Evolutionary conservation across 2,797 vertebrate genomes (phyloP).

Genomic region (Harpagifer antarcticus): DNA sequence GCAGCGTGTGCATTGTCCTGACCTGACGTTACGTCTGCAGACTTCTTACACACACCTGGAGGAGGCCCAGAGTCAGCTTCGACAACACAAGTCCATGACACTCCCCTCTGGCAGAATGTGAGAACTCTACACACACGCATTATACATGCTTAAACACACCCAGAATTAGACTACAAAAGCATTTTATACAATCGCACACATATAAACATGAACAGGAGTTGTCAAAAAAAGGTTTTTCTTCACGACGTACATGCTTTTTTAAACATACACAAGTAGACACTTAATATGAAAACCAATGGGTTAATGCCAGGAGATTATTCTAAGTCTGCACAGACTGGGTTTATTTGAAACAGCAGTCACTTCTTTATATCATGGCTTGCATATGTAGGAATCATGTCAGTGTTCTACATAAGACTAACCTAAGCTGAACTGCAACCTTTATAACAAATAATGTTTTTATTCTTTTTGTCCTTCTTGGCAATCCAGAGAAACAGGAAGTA

Average conservation of each 20-base stretch:
- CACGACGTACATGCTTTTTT: slow-evolving; percentile 8
- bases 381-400: slow-evolving; percentile 87
- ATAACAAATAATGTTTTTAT: not conserved
- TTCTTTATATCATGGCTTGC: slow-evolving; percentile 84
- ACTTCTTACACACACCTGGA: slow-evolving; percentile 83
- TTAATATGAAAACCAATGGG: slow-evolving; percentile 69
- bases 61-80: slow-evolving; percentile 79
- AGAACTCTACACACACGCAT: slow-evolving; percentile 21
- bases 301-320: slow-evolving; percentile 84
- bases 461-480: slow-evolving; percentile 70
- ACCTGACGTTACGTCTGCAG: slow-evolving; percentile 85
- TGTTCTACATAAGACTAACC: slow-evolving; percentile 29
- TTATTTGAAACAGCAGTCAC: slow-evolving; percentile 84
- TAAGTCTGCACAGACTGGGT: slow-evolving; percentile 77
- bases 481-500: slow-evolving; percentile 77
- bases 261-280: slow-evolving; percentile 5
- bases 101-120: slow-evolving; percentile 22
- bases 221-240: not conserved
- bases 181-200: slow-evolving; percentile 14
- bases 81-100: slow-evolving; percentile 60
- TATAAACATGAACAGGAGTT: not conserved
- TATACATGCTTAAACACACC: not conserved
- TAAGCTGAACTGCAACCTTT: not conserved
- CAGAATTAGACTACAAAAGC: not conserved
- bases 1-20: slow-evolving; percentile 87